phyloP scores from a whole-genome alignment of 2,797 vertebrate genomes.

The Lerista edwardsae region DNA sequence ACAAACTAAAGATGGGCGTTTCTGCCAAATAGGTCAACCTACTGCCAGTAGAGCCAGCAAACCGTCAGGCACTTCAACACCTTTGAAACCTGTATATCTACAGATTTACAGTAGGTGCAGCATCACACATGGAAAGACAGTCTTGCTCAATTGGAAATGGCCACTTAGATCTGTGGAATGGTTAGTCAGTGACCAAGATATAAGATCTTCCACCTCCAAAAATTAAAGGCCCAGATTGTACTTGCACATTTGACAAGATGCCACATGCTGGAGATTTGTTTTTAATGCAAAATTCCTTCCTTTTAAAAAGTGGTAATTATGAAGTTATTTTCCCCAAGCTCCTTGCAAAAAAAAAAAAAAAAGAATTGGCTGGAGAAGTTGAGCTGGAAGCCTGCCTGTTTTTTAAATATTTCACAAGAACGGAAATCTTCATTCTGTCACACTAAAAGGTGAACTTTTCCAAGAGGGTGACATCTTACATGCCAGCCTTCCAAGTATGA shows the following conservation, averaged over 20 bases:
- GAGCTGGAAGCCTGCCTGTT: background rate
- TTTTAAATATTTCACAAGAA: background rate
- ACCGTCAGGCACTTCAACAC: background rate
- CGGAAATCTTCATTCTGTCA: background rate
- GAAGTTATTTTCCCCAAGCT: constrained; percentile 18
- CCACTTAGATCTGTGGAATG: background rate
- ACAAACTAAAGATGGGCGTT: background rate
- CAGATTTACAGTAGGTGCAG: background rate
- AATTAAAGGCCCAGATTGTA: constrained; percentile 23
- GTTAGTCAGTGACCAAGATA: background rate
- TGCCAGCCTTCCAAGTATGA: background rate
- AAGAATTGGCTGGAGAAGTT: constrained; percentile 18
- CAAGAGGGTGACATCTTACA: background rate
- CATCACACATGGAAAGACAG: accelerated
- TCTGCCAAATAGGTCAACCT: constrained; percentile 5
- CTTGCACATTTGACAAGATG: constrained; percentile 69
- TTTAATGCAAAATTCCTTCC: constrained; percentile 67
- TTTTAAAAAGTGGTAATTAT: constrained; percentile 53
- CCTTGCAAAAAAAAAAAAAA: constrained; percentile 44
- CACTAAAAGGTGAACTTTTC: background rate
- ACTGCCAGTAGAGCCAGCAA: background rate
- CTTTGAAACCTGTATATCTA: background rate
- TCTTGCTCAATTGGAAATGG: background rate
- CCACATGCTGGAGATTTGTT: constrained; percentile 69
- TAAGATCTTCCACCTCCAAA: constrained; percentile 47